Conservation (phyloP, 1,140 invertebrate species). For the Anthonomus grandis region DNA sequence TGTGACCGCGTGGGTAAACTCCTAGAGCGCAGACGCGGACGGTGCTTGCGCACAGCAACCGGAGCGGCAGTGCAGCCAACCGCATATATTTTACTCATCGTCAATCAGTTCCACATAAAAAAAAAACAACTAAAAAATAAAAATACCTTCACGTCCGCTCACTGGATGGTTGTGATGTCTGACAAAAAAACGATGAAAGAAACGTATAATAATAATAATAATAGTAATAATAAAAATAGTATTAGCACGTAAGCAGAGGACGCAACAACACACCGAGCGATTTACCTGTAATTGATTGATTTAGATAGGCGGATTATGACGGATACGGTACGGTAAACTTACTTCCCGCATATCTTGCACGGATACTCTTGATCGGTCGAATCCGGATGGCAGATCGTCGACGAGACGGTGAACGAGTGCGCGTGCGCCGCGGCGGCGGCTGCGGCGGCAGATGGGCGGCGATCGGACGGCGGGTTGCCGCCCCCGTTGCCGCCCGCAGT, state of each 20-base stretch:
- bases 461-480: constrained; percentile 4
- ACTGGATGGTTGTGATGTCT: constrained; percentile 37
- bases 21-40: too few relatives aligned
- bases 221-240: constrained; percentile 37
- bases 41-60: too few relatives aligned
- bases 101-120: constrained; percentile 1
- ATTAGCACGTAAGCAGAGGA: constrained; percentile 47
- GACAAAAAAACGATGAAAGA: constrained; percentile 29
- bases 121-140: constrained; percentile 27
- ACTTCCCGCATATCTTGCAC: constrained; percentile 98
- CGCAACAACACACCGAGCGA: constrained; percentile 45
- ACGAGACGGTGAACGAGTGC: constrained; percentile 26
- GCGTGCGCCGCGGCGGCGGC: constrained; percentile 1
- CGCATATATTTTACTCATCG: too few relatives aligned
- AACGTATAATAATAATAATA: constrained; percentile 33
- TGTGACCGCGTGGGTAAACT: too few relatives aligned
- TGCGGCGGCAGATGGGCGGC: too few relatives aligned
- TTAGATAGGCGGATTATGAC: constrained; percentile 34
- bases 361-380: constrained; percentile 64
- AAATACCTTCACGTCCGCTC: constrained; percentile 45
- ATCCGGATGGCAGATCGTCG: constrained; percentile 41
- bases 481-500: constrained; percentile 43
- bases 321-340: constrained; percentile 69
- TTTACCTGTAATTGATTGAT: constrained; percentile 50
- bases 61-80: too few relatives aligned